Conservation (phyloP, 2,113 vertebrate species). For the Protobothrops flavoviridis region DNA sequence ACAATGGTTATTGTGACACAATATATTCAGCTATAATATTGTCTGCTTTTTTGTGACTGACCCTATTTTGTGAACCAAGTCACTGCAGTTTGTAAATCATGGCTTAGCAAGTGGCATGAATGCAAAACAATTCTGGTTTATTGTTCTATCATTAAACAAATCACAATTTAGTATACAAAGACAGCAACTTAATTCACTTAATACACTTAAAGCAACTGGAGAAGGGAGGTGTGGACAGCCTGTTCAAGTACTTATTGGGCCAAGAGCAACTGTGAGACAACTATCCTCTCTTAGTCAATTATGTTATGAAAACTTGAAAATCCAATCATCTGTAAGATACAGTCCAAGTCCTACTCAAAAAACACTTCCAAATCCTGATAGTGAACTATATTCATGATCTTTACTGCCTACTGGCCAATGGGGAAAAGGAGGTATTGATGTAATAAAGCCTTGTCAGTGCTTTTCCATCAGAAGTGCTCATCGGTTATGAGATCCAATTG, state of each 20-base stretch:
- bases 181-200: background rate
- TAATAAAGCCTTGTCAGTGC: background rate
- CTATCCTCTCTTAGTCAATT: background rate
- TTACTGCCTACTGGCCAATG: background rate
- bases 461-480: background rate
- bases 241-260: background rate
- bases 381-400: background rate
- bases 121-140: background rate
- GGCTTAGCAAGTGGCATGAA: background rate
- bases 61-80: background rate
- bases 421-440: background rate
- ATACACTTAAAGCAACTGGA: background rate
- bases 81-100: background rate
- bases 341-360: background rate
- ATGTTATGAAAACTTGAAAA: background rate
- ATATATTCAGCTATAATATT: background rate
- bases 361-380: background rate
- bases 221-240: background rate
- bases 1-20: background rate
- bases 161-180: background rate
- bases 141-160: background rate
- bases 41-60: background rate
- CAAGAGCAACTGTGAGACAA: background rate
- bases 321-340: background rate
- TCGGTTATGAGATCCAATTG: background rate